Conservation (phyloP, 35 echinoderm and acorn worm genomes). For the Eucidaris tribuloides region DNA sequence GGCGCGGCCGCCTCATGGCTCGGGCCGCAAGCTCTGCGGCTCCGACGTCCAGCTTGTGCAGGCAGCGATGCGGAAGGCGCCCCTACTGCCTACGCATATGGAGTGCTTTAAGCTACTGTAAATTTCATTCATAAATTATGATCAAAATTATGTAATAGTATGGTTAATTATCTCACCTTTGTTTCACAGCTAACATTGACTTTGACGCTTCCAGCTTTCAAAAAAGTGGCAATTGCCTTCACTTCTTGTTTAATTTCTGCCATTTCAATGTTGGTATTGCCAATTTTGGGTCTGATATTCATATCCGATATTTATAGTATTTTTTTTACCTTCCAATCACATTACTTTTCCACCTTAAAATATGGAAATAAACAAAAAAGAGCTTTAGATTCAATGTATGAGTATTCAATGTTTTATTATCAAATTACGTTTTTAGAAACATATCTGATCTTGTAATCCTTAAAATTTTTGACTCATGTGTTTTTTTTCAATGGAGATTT, state of each 20-base stretch:
- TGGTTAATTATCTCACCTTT: slow-evolving; percentile 10
- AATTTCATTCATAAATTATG: too few species aligned
- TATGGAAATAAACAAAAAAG: neutral
- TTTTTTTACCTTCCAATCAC: too few species aligned
- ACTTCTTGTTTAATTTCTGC: slow-evolving; percentile 47
- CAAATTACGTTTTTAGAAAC: neutral
- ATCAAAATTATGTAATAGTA: neutral
- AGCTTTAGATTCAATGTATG: neutral
- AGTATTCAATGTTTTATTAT: neutral
- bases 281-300: neutral
- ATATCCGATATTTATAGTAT: neutral
- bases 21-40: too few species aligned
- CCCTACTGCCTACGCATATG: too few species aligned
- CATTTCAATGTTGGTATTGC: neutral
- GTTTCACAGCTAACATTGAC: slow-evolving; percentile 54
- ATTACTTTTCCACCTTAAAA: neutral
- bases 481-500: neutral
- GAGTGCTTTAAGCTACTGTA: too few species aligned
- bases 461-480: neutral
- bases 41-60: too few species aligned
- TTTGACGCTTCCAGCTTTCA: slow-evolving; percentile 39
- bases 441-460: neutral
- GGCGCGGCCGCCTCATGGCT: too few species aligned
- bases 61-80: too few species aligned
- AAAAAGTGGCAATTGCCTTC: slow-evolving; percentile 31